These are phyloP conservation scores for Pseudochromis fuscus DNA, from an alignment of 2,797 vertebrate genomes.

Conservation along the genomic window DNA sequence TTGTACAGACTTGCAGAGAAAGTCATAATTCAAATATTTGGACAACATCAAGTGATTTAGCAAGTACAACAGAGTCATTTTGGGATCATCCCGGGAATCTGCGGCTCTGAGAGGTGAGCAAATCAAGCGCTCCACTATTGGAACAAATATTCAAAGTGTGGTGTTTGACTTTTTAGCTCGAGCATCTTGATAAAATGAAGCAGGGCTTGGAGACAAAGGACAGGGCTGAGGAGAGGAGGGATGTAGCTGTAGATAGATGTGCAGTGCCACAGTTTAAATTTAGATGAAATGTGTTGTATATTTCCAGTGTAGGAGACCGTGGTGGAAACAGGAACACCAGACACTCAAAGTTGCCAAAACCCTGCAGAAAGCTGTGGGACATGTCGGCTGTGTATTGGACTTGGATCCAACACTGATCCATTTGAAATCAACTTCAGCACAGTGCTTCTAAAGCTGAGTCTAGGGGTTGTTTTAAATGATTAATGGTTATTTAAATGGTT, in stretches of 20 bases:
- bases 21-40: conserved; percentile 38
- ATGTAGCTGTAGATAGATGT: neutral
- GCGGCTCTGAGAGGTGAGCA: neutral
- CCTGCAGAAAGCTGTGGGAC: neutral
- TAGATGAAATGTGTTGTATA: neutral
- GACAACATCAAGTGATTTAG: conserved; percentile 31
- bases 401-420: neutral
- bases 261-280: neutral
- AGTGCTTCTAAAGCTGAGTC: neutral
- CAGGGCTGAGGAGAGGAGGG: neutral
- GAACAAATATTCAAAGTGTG: conserved; percentile 23
- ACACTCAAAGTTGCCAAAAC: conserved; percentile 1
- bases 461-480: neutral
- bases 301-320: neutral
- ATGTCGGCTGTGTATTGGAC: neutral
- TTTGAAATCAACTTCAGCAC: neutral
- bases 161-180: conserved; percentile 1
- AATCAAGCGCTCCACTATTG: conserved; percentile 15
- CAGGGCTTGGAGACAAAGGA: neutral
- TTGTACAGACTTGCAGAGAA: neutral
- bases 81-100: conserved; percentile 16
- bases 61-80: conserved; percentile 17
- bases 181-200: neutral
- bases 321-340: neutral
- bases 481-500: neutral